Evolutionary conservation across 2,888 invertebrate species (phyloP), one percentile per base, ranked within the genome.

Genomic region (Nematopogon swammerdamellus): DNA sequence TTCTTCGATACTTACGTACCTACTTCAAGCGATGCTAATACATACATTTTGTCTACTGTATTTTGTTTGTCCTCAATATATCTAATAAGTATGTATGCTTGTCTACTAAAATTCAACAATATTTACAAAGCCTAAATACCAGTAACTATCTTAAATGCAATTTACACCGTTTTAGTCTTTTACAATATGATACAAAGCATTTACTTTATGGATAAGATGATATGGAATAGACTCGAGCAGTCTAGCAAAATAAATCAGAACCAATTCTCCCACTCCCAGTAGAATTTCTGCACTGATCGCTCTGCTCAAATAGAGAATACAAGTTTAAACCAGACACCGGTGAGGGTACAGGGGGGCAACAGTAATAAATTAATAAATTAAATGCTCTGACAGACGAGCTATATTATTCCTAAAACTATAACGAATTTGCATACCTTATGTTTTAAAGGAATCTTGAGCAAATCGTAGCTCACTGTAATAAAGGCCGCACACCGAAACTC

Each of bases 41-140:
- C 72, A 72, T 68, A 59, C 63, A 67, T 60, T 66, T 61, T 63
- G 69, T 71, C 68, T 64, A 62, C 56, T 63, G 68, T 64, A 65
- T 65, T n/a, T n/a, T n/a, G n/a, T n/a, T n/a, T n/a, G n/a, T n/a
- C n/a, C n/a, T 65, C 67, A 72, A 71, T 68, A 63, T 60, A 56
- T 14, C 36, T 14, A 36, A 36, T 36, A 14, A 8, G n/a, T 36
- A 36, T 36, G 61, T 68, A 75, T 14, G 8, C 11, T 3, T 14
- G 8, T 72, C 77, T 77, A 77, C n/a, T n/a, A 77, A 79, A 79
- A 77, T 79, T 79, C 77, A 79, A 79, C 79, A 79, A 77, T 79
- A 79, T 79, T 72, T 79, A 79, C 79, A 79, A 77, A 79, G 77
- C 77, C 75, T 77, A 77, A 66, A 57, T 57, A n/a, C n/a, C n/a